Evolutionary conservation across 1,140 invertebrate genomes (phyloP), one percentile per base, ranked within the genome.

Genomic region (Druon quercuslanigerum): DNA sequence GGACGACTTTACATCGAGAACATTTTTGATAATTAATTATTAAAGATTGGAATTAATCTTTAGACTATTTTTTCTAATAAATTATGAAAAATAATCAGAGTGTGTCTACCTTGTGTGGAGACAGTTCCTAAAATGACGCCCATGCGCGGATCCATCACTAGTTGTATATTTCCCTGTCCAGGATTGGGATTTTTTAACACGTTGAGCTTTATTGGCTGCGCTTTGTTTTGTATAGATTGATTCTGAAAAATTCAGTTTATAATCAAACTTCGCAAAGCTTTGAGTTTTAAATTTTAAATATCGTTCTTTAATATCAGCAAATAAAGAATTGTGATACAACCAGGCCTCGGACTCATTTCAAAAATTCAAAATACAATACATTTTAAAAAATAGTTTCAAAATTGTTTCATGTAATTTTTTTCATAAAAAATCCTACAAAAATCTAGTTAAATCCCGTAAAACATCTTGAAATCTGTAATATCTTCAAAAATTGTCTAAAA

Each of bases 111-210:
- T 90, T 84, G 72, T 51, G 87, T 89, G 60, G 88, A 83, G 50
- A 92, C 89, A 60, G 91, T 82, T 51, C 92, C 92, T 50, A 93
- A 84, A 78, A 93, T 88, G 5, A 92, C 84, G 74, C 92, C 92
- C 77, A 91, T 87, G 71, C 91, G 79, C 54, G 92, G 90, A 88
- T 93, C 92, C 87, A 93, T 92, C 6, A 93, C 90, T 50, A 93
- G 84, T 76, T 93, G 92, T 78, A 92, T 89, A 72, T 91, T 92
- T 56, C 90, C 84, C 83, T 90, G 91, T 60, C 85, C 71, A 20
- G 77, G 50, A 77, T 82, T 87, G 7, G 87, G 14, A 78, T 87
- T 91, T 74, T 91, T 91, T 51, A 90, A 40, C 79, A 92, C 88
- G 74, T 90, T 91, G 5, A 91, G 72, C 71, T 91, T 91, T 51